These are phyloP conservation scores for Timema podura DNA, from an alignment of 2,888 invertebrate species.

Conservation along the genomic window DNA sequence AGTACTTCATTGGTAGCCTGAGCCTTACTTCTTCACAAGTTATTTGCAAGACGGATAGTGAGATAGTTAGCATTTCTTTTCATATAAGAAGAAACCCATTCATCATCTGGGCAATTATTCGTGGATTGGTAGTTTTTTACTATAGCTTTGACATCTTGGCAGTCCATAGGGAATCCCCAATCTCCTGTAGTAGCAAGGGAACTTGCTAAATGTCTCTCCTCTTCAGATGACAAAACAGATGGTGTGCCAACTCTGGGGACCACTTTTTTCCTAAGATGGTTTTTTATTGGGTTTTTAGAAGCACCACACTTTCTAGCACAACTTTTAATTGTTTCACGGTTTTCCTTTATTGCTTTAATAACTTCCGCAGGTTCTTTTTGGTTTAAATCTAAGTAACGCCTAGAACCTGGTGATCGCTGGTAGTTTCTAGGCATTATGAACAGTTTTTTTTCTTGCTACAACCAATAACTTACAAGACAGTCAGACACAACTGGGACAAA, in stretches of 20 bases:
- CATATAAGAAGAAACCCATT: too few species aligned
- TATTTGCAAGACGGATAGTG: too few species aligned
- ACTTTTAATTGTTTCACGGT: constrained; percentile 1
- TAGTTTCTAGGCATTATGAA: too few species aligned
- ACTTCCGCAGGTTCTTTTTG: neutral
- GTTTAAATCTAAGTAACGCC: neutral
- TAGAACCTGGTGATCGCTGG: too few species aligned
- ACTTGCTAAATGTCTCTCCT: neutral
- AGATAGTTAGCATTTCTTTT: too few species aligned
- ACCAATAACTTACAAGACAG: too few species aligned
- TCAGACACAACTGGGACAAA: too few species aligned
- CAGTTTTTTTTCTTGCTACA: too few species aligned
- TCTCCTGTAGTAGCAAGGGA: constrained; percentile 3
- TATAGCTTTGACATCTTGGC: neutral
- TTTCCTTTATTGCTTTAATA: neutral
- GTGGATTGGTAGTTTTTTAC: neutral
- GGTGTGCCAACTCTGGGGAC: constrained; percentile 1
- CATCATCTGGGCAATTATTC: too few species aligned
- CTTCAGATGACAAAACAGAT: neutral
- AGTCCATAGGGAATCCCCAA: neutral
- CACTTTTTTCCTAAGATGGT: neutral
- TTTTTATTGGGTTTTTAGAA: neutral
- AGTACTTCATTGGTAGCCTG: too few species aligned
- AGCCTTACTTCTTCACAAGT: too few species aligned
- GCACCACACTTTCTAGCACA: neutral